A percentile compares a stretch with the other conserved stretches of the same genome.
These are phyloP conservation scores for Papilio demoleus DNA, from an alignment of 2,888 invertebrate species.

Conservation along the genomic window DNA sequence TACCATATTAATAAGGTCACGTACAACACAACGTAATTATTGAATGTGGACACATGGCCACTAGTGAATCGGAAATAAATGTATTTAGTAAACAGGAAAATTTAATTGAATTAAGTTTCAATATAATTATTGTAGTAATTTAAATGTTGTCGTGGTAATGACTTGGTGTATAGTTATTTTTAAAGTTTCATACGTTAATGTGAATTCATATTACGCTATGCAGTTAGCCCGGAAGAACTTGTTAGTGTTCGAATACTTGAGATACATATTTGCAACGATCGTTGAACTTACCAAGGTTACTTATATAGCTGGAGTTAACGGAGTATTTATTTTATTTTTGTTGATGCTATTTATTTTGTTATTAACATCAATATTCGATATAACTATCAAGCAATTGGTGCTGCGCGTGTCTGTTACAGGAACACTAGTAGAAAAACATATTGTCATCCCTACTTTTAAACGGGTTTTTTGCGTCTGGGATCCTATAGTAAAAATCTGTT, in stretches of 20 bases:
- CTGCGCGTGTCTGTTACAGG: too few relatives aligned
- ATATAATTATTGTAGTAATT: neutral
- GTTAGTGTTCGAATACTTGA: constrained; percentile 10
- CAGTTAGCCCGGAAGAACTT: neutral
- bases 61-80: neutral
- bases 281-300: neutral
- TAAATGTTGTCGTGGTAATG: neutral
- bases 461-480: too few relatives aligned
- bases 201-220: neutral
- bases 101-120: neutral
- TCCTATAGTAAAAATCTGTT: too few relatives aligned
- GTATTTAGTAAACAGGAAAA: constrained; percentile 11
- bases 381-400: too few relatives aligned
- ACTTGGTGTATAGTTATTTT: neutral
- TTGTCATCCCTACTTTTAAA: too few relatives aligned
- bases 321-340: neutral
- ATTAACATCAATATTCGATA: too few relatives aligned
- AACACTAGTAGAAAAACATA: too few relatives aligned
- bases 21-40: too few relatives aligned
- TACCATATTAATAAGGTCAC: too few relatives aligned
- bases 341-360: neutral
- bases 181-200: neutral
- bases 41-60: neutral
- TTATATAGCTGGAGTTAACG: neutral
- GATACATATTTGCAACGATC: constrained; percentile 1